Conservation (phyloP, 2,888 invertebrate species). For the Tromatobia lineatoria region DNA sequence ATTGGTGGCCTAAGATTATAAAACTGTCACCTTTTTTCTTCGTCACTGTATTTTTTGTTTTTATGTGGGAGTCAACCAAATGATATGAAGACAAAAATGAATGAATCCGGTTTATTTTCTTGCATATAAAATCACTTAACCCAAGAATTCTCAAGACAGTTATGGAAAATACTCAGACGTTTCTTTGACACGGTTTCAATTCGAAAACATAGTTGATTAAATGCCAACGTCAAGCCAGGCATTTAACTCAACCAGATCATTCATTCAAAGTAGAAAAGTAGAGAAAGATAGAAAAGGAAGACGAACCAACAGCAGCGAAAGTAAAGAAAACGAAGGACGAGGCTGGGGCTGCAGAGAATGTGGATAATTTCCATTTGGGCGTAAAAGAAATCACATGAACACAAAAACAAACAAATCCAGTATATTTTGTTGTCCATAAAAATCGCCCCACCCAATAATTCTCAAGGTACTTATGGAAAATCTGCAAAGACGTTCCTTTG, state of each 20-base stretch:
- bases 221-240: constrained; percentile 71
- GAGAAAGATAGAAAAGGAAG: constrained; percentile 46
- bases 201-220: constrained; percentile 82
- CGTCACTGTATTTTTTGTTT: too few species aligned
- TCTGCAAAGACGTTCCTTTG: constrained; percentile 39
- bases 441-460: background rate
- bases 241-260: constrained; percentile 53
- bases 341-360: constrained; percentile 45
- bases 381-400: too few species aligned
- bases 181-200: constrained; percentile 79
- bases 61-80: too few species aligned
- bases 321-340: constrained; percentile 30
- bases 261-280: constrained; percentile 56
- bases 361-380: background rate
- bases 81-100: too few species aligned
- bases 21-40: too few species aligned
- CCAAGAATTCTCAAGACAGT: background rate
- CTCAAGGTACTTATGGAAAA: background rate
- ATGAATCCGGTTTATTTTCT: too few species aligned
- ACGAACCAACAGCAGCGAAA: constrained; percentile 42
- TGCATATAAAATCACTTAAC: background rate
- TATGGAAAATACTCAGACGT: background rate
- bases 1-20: too few species aligned
- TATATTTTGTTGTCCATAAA: background rate
- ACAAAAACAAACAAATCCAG: too few species aligned